Evolutionary conservation across 1,140 invertebrate genomes (phyloP), one percentile per base, ranked within the genome.

Genomic region (Riptortus pedestris): DNA sequence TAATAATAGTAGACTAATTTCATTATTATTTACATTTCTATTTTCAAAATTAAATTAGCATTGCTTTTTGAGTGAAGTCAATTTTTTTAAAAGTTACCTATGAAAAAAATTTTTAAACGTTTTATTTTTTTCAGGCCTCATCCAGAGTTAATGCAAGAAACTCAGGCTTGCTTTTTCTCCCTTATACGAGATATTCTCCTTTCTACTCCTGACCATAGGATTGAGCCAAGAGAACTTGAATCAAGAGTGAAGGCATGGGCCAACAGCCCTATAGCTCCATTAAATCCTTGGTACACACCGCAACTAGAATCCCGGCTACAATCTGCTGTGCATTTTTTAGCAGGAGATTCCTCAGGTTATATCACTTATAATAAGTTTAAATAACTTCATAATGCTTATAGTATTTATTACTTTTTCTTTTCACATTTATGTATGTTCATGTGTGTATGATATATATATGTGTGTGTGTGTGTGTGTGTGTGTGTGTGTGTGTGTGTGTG

Each of bases 311-410:
- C 88, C 67, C 95, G 91, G 90, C 80, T 96, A 18, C 81, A 85
- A 33, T 85, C 89, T 5, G 90, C 91, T 2, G 77, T 96, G 12
- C 86, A 87, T 65, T 96, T 95, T 73, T 76, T 96, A 18, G 85
- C 90, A 18, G 93, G 93, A 2, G 90, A 94, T 72, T 84, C 86
- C 68, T 78, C 84, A 65, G 86, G 81, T 81, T 70, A 71, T 18
- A 52, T 43, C 16, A 27, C n/a, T 2, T 18, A 38, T 38, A 5
- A 38, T 52, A 11, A 52, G 16, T 52, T 52, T n/a, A n/a, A n/a
- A n/a, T n/a, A n/a, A n/a, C n/a, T n/a, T n/a, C n/a, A n/a, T n/a
- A n/a, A 22, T 5, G 33, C 12, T 27, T 18, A 4, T 22, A 62
- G 5, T 24, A 16, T 55, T 63, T 11, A 18, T 14, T 43, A 43